A percentile compares a stretch with the other conserved stretches of the same genome.
Evolutionary conservation across 2,888 invertebrate species (phyloP).

Genomic region (Drosophila meridionalis): DNA sequence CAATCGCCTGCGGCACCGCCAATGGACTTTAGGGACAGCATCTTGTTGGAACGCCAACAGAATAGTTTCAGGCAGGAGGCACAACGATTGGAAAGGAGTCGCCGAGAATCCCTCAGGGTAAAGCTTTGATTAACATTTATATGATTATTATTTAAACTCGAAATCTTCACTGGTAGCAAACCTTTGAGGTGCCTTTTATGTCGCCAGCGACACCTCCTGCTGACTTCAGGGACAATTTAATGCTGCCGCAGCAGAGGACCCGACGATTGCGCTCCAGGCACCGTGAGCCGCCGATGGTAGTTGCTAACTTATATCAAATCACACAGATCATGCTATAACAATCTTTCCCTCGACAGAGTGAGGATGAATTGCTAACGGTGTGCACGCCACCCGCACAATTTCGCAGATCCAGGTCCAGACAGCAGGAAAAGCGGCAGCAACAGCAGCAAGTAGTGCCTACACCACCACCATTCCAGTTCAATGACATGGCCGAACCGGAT

Average conservation of each 20-base stretch:
- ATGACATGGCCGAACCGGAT: constrained; percentile 13
- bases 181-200: background rate
- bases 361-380: constrained; percentile 24
- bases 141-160: background rate
- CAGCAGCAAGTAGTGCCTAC: background rate
- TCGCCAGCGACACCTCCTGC: constrained; percentile 9
- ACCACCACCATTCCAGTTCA: constrained; percentile 18
- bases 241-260: background rate
- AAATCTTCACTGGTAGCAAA: background rate
- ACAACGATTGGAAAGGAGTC: background rate
- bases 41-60: background rate
- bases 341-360: constrained; percentile 18
- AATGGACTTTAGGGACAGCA: constrained; percentile 17
- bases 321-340: background rate
- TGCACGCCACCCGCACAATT: constrained; percentile 42
- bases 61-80: background rate
- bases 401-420: constrained; percentile 18
- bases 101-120: constrained; percentile 14
- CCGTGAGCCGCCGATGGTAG: constrained; percentile 25
- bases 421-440: background rate
- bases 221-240: background rate
- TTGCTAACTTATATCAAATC: background rate
- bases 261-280: background rate
- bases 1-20: constrained; percentile 34
- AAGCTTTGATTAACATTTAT: background rate